These are phyloP conservation scores for Cephalopachus bancanus DNA, from an alignment of 2,797 vertebrate genomes.

Conservation along the genomic window DNA sequence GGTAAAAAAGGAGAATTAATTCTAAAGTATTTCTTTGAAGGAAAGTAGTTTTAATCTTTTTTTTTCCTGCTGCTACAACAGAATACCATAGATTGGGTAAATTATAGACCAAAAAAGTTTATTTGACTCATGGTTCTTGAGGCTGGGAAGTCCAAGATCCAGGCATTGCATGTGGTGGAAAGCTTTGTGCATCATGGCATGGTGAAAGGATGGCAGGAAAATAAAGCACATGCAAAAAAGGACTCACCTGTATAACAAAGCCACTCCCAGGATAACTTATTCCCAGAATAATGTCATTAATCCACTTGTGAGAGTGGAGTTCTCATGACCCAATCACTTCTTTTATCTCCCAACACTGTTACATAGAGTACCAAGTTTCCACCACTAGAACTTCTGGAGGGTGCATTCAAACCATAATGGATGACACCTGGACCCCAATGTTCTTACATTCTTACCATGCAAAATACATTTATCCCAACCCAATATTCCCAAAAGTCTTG, in stretches of 20 bases:
- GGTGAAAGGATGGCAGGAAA: background rate
- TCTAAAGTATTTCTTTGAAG: background rate
- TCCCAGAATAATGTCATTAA: background rate
- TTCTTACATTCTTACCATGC: background rate
- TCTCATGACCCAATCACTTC: background rate
- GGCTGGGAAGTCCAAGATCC: background rate
- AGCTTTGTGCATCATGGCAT: background rate
- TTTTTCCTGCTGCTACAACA: background rate
- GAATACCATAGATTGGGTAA: background rate
- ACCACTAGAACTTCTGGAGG: background rate
- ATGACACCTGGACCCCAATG: background rate
- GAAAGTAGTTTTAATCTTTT: background rate
- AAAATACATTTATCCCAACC: background rate
- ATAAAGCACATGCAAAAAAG: background rate
- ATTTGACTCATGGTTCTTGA: background rate
- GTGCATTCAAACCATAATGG: background rate
- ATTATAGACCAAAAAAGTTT: background rate
- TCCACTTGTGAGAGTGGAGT: background rate
- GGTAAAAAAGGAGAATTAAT: background rate
- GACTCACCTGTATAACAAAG: background rate
- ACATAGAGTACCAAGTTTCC: background rate
- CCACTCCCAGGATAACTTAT: background rate
- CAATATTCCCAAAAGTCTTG: background rate
- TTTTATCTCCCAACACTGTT: background rate
- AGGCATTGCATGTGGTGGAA: background rate